Percentiles rank a stretch among this genome's conserved stretches.
Conservation (phyloP, 2,797 vertebrate species). For the Liasis olivaceus region DNA sequence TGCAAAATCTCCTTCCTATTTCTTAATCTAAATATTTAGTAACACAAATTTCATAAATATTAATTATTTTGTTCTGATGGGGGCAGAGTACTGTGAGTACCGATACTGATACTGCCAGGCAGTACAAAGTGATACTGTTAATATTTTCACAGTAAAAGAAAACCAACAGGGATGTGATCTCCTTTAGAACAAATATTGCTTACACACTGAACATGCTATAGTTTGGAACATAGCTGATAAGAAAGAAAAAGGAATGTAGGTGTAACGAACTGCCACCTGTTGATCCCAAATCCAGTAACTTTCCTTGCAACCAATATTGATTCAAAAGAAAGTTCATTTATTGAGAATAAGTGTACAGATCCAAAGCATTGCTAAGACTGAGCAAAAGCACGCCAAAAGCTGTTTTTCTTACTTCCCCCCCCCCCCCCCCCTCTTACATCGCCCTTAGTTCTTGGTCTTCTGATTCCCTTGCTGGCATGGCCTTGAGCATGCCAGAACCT, state of each 20-base stretch:
- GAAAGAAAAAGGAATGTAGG: constrained; percentile 5
- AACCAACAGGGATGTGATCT: constrained; percentile 29
- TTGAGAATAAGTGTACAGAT: too few relatives aligned
- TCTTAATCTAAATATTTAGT: constrained; percentile 50
- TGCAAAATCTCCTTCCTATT: not conserved
- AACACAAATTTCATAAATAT: constrained; percentile 16
- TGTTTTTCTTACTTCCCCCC: too few relatives aligned
- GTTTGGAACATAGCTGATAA: not conserved
- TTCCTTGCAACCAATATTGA: too few relatives aligned
- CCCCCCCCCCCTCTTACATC: too few relatives aligned
- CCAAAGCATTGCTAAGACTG: too few relatives aligned
- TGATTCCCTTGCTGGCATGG: too few relatives aligned
- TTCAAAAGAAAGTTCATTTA: too few relatives aligned
- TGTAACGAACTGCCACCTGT: too few relatives aligned
- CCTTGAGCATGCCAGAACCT: too few relatives aligned
- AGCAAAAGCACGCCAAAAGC: too few relatives aligned
- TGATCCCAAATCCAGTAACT: too few relatives aligned
- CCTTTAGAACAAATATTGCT: constrained; percentile 17
- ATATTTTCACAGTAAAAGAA: constrained; percentile 41
- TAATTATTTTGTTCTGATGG: not conserved
- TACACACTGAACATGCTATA: not conserved
- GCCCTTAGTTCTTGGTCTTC: too few relatives aligned
- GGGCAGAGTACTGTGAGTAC: constrained; percentile 46
- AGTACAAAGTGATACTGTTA: constrained; percentile 38
- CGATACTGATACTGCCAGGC: constrained; percentile 52